These are phyloP conservation scores for Tympanoctomys barrerae DNA, from an alignment of 2,797 vertebrate species.

Conservation along the genomic window DNA sequence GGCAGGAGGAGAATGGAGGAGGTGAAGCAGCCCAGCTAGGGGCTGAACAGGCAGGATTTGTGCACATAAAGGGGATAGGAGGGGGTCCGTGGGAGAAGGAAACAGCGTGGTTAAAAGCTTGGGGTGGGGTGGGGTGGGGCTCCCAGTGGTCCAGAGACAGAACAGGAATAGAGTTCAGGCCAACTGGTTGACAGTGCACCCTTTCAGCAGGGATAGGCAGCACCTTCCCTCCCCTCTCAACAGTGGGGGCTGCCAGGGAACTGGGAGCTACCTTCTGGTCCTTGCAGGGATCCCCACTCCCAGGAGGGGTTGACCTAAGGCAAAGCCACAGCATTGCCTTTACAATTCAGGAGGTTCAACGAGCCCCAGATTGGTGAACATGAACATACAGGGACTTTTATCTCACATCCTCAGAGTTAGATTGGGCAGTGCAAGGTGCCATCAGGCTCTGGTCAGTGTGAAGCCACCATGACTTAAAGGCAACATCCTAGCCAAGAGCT, in stretches of 20 bases:
- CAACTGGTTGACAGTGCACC: not conserved
- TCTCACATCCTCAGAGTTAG: not conserved
- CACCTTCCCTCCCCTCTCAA: not conserved
- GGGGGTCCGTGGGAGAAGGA: not conserved
- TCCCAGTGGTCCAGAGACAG: not conserved
- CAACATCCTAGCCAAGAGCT: not conserved
- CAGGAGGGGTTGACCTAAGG: not conserved
- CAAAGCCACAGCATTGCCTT: not conserved
- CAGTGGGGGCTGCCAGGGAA: not conserved
- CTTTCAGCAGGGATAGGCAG: not conserved
- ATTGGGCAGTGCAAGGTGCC: not conserved
- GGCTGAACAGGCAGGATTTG: not conserved
- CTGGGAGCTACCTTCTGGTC: not conserved
- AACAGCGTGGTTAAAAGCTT: not conserved
- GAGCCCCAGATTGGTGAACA: not conserved
- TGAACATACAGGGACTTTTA: not conserved
- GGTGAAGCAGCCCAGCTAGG: not conserved
- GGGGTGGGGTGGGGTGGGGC: not conserved
- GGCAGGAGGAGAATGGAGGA: not conserved
- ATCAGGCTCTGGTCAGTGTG: not conserved
- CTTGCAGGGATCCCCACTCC: not conserved
- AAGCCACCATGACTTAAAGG: not conserved
- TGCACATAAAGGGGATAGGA: not conserved
- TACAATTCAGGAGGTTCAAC: not conserved
- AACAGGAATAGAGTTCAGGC: too few species aligned